Conservation (phyloP, 1,140 invertebrate species). For the Zophobas atratus region DNA sequence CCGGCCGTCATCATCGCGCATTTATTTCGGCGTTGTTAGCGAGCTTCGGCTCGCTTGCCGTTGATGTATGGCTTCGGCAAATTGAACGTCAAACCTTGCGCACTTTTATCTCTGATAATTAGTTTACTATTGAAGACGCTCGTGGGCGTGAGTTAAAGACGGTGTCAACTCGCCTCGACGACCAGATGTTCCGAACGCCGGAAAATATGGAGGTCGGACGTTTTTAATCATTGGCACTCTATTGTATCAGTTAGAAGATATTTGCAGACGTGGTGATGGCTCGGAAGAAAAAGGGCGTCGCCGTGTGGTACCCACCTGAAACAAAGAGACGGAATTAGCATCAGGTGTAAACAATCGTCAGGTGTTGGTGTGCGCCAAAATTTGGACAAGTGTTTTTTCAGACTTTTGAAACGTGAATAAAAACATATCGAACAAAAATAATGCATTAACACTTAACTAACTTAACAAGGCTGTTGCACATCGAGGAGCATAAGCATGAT, state of each 20-base stretch:
- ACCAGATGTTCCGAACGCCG: constrained; percentile 14
- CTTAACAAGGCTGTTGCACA: too few relatives aligned
- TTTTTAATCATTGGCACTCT: not conserved
- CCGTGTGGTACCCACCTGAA: not conserved
- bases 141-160: constrained; percentile 49
- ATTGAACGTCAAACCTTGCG: constrained; percentile 55
- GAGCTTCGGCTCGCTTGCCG: constrained; percentile 4
- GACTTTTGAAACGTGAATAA: too few relatives aligned
- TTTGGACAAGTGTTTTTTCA: too few relatives aligned
- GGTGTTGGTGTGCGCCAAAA: too few relatives aligned
- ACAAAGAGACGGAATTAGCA: not conserved
- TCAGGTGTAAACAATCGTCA: too few relatives aligned
- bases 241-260: not conserved
- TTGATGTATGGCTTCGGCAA: constrained; percentile 57
- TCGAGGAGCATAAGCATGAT: too few relatives aligned
- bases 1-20: constrained; percentile 22
- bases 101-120: constrained; percentile 52
- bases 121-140: constrained; percentile 47
- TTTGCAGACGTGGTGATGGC: not conserved
- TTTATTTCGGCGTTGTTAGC: constrained; percentile 42
- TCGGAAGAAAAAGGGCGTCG: not conserved
- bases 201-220: not conserved
- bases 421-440: too few relatives aligned
- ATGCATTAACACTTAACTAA: too few relatives aligned
- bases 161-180: constrained; percentile 34